Evolutionary conservation across 1,140 invertebrate genomes (phyloP), one percentile per base, ranked within the genome.

Genomic region (Orius laevigatus): DNA sequence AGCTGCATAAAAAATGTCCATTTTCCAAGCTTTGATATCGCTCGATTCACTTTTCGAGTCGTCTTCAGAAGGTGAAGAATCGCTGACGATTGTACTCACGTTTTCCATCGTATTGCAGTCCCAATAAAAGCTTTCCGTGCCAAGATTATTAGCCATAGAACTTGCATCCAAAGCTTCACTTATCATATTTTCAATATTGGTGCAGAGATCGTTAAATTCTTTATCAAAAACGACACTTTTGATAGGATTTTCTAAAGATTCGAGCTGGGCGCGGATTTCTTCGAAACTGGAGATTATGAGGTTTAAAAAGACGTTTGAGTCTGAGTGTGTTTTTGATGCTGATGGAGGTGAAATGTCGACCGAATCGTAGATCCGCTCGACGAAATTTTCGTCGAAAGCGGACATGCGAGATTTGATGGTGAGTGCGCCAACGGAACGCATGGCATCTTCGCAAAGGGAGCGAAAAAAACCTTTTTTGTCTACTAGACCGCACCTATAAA

Each of bases 11-110:
- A 48, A 55, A 20, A 55, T 46, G 39, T 53, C 46, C 14, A 32
- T 41, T 33, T 52, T 58, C 57, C 57, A 58, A 6, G 42, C 48
- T 14, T 35, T 39, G 11, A 58, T 48, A 49, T 58, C 57, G 54
- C 57, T 58, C 14, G 53, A 56, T 11, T 36, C 51, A 49, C 57
- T 55, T 10, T 46, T 14, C 3, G 20, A 25, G 18, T 52, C 50
- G 19, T 38, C 36, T 38, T 38, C 36, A 16, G 36, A 38, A 16
- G n/a, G 33, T 34, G 33, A 16, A 16, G 36, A 12, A 12, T 38
- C 36, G 36, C 36, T 3, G 36, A 38, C 5, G 36, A 34, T 34
- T n/a, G 36, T 38, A 38, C 36, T 38, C 36, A 38, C 36, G 10
- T 38, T 38, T n/a, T 38, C 36, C 36, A 38, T 38, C 3, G 36